Percentiles rank a stretch among this genome's conserved stretches.
Conservation (phyloP, 2,113 vertebrate genomes). For the Platysternon megacephalum region DNA sequence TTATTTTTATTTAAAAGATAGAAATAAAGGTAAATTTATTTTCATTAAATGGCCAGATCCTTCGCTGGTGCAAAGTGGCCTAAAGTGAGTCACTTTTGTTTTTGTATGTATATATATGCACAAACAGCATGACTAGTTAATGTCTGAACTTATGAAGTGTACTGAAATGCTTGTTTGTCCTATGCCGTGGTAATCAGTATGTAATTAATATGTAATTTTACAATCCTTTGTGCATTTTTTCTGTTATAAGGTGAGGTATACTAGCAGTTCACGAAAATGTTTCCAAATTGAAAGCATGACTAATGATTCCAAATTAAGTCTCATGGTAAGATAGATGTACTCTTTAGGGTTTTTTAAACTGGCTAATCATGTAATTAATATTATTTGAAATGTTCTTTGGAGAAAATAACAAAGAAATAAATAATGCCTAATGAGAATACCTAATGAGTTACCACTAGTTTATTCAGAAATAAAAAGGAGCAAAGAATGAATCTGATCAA, state of each 20-base stretch:
- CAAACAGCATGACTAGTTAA: neutral
- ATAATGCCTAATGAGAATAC: neutral
- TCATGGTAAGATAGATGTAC: neutral
- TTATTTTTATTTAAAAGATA: neutral
- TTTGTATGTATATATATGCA: fast-evolving
- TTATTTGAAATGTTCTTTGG: neutral
- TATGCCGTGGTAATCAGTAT: neutral
- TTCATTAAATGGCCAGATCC: neutral
- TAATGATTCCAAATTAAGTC: neutral
- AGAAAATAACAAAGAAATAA: neutral
- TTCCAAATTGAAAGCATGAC: neutral
- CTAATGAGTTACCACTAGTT: neutral
- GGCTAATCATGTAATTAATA: neutral
- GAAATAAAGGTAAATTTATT: neutral
- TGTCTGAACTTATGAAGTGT: neutral
- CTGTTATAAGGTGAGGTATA: neutral
- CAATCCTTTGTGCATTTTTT: neutral
- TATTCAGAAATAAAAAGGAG: conserved; percentile 29
- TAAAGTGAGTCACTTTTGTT: neutral
- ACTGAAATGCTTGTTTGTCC: neutral
- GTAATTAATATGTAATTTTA: neutral
- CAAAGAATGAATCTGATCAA: conserved; percentile 63
- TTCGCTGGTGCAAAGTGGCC: neutral
- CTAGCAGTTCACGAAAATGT: neutral
- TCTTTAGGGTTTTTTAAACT: neutral